Conservation (phyloP, 2,113 vertebrate genomes). For the Sinocyclocheilus anophthalmus region DNA sequence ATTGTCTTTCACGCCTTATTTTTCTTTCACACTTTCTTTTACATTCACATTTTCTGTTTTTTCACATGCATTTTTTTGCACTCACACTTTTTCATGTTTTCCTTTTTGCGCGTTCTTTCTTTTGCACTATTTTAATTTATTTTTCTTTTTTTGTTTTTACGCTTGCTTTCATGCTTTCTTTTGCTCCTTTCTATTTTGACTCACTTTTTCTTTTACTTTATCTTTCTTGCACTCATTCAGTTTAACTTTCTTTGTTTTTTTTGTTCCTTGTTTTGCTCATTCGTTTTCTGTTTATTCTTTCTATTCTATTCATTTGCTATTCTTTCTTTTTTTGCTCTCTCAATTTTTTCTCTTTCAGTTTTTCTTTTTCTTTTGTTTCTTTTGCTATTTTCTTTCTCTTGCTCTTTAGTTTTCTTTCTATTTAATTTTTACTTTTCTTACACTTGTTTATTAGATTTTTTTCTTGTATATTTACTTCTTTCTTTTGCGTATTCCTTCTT, state of each 20-base stretch:
- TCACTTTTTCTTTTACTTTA: neutral
- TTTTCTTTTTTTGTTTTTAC: neutral
- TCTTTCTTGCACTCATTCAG: neutral
- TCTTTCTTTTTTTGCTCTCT: neutral
- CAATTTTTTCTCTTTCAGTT: neutral
- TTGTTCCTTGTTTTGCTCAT: too few species aligned
- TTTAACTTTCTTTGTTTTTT: too few species aligned
- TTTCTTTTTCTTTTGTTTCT: neutral
- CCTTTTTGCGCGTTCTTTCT: neutral
- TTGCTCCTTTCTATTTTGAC: neutral
- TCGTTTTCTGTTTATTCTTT: too few species aligned
- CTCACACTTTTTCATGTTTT: neutral
- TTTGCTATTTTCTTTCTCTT: neutral
- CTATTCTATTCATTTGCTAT: too few species aligned
- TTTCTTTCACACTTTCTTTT: neutral
- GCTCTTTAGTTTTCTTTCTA: neutral
- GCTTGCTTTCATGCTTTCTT: neutral
- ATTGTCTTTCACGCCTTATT: too few species aligned
- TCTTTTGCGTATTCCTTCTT: neutral
- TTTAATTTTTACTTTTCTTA: neutral
- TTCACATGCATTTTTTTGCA: neutral
- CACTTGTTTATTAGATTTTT: neutral
- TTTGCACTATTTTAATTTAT: neutral
- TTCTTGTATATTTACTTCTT: neutral
- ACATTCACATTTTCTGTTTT: neutral